Base-by-base conservation (phyloP, 2,113 vertebrate genomes). In the Notothenia coriiceps region DNA sequence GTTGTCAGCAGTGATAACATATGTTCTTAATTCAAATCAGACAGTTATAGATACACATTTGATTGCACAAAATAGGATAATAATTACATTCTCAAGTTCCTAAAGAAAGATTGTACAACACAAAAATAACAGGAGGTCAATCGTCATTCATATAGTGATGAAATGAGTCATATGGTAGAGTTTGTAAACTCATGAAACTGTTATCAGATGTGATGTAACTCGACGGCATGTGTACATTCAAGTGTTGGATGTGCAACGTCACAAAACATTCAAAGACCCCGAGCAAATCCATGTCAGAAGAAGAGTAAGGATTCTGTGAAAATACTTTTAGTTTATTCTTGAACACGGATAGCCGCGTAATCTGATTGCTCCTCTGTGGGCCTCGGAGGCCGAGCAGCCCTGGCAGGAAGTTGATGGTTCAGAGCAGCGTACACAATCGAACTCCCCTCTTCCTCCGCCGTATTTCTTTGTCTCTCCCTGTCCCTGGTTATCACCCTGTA, bases 261-360 rank as follows among this genome's bases (percentile, higher is more conserved):
- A 70, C 10, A 56, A 43, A 64, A 50, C 46, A 50, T 59, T 72
- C 4, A 43, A 43, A 64, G 9, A 40, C 20, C 29, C 12, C 46
- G 52, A 52, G 46, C 33, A 52, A 44, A 46, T 22, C 9, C 35
- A 11, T 3, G 2, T 12, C 4, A 52, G 46, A n/a, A 33, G 8
- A 14, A 29, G 14, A 65, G 13, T 22, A 40, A 29, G 56, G 22
- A 55, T 15, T 22, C 12, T 18, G 8, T 35, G 18, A 18, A 69
- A 20, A 5, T n/a, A 11, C 13, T 5, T 54, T 61, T 44, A 43
- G 15, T 59, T 61, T 73, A 20, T 6, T 70, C 40, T 60, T 87
- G 60, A 87, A 93, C 10, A 2, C 88, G 82, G 47, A 95, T 93
- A 4, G 91, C 90, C 0, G 95, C 93, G 2, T 95, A 95, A 76